A percentile compares a stretch with the other conserved stretches of the same genome.
Evolutionary conservation across 2,888 invertebrate species (phyloP).

Genomic region (Dynastes maya): DNA sequence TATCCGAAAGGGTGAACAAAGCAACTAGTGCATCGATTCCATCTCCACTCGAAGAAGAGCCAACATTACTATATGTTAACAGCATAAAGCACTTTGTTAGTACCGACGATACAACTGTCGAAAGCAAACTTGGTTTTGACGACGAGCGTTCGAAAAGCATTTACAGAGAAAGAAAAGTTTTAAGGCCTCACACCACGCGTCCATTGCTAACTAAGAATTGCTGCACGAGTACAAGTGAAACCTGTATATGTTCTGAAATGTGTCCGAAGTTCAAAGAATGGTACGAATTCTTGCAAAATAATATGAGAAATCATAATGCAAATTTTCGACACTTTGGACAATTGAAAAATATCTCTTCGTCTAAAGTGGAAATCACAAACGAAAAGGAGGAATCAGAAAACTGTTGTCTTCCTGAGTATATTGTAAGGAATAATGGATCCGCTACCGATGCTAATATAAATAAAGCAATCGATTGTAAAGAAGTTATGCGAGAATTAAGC

Average conservation of each 20-base stretch:
- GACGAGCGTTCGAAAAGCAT: not conserved
- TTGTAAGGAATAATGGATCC: not conserved
- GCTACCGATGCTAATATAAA: not conserved
- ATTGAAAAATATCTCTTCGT: not conserved
- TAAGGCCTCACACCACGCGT: not conserved
- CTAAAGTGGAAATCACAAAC: not conserved
- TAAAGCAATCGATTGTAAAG: slow-evolving; percentile 26
- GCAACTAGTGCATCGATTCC: slow-evolving; percentile 12
- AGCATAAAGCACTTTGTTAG: slow-evolving; percentile 20
- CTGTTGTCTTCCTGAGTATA: not conserved
- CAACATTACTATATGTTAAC: slow-evolving; percentile 37
- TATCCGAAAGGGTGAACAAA: not conserved
- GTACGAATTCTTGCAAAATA: slow-evolving; percentile 45
- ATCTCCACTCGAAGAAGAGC: not conserved
- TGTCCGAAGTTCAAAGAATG: slow-evolving; percentile 48
- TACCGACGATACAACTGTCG: slow-evolving; percentile 41
- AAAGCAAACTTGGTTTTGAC: slow-evolving; percentile 19
- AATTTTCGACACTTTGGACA: slow-evolving; percentile 16
- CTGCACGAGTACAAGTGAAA: slow-evolving; percentile 48
- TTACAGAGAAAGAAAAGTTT: not conserved
- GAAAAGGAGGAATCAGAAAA: not conserved
- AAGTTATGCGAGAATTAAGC: slow-evolving; percentile 33
- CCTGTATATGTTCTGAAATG: slow-evolving; percentile 47
- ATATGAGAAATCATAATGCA: slow-evolving; percentile 12
- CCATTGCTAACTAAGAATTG: slow-evolving; percentile 34